Evolutionary conservation across 2,113 vertebrate species (phyloP), one percentile per base, ranked within the genome.

Genomic region (Tyrannus savana): DNA sequence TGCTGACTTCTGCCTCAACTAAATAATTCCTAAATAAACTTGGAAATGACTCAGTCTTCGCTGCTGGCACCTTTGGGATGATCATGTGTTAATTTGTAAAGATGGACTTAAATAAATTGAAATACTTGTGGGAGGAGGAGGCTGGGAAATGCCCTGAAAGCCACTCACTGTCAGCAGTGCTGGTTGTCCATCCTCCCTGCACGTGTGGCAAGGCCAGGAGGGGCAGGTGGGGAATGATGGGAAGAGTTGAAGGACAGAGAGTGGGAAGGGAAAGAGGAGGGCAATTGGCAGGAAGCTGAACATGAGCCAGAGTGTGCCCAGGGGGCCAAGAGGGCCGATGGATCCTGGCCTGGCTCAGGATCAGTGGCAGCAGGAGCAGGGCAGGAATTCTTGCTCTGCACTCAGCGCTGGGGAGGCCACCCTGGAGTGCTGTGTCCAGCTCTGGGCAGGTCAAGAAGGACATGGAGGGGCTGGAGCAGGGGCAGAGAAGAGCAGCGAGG

Each of bases 21-120:
- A 46, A 91, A 87, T 72, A 83, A 75, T 76, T 77, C 81, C 73
- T 69, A 58, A 58, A 84, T 60, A 47, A 89, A 69, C 71, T 53
- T 37, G 28, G 53, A 68, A 90, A 66, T 64, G 2, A 49, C 25
- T 84, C 6, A 9, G 47, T 14, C 55, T 84, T 74, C 52, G 82
- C 85, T 87, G 53, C 53, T 73, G 82, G 85, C 71, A 72, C 58
- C 71, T 83, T 72, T 23, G 79, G 41, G 44, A 14, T 66, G 58
- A 16, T 49, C 18, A 69, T 60, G 31, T 28, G 83, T 80, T 37
- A 42, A 19, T 88, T 90, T 59, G 39, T 47, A 35, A 67, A 35
- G 50, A 42, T 5, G 33, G 27, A 56, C 23, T 23, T 66, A 59
- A 71, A 46, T n/a, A 78, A 94, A 77, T 19, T 2, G 63, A 78